Evolutionary conservation across 2,888 invertebrate genomes (phyloP), one percentile per base, ranked within the genome.

Genomic region (Xanthia togata): DNA sequence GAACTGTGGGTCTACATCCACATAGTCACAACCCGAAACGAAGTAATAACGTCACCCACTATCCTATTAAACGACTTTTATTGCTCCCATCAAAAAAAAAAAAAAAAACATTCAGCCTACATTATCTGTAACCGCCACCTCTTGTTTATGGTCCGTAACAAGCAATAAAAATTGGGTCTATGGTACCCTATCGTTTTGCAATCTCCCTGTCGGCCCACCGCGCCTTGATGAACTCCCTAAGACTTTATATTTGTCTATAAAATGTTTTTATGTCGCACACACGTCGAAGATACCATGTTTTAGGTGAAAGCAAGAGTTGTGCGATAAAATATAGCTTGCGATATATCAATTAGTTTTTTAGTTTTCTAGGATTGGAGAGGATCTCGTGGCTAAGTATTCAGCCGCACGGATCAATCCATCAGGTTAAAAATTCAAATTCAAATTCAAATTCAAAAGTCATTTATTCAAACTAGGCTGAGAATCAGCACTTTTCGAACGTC

Each of bases 81-180:
- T 87, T 84, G 90, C 92, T 91, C 91, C 90, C 73, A 78, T 78
- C 79, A 77, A 77, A 78, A 92, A 44, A 91, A 92, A 92, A 44
- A 91, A 91, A 92, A 92, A 91, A 92, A 92, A 92, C 69, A 93
- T 93, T 93, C 91, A 86, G 87, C 91, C 89, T 89, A 88, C 92
- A 94, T 94, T 95, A 95, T 96, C 94, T 91, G 90, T 89, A 89
- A 91, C 93, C 93, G 90, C 93, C 90, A 90, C 90, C 88, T 88
- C 91, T 93, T 93, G 94, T 96, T 96, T 96, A 96, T 96, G 95
- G 90, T 88, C 93, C 96, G 96, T 95, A 94, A 96, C 96, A 95
- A 92, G 96, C 93, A 95, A 95, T 96, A 96, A 96, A 96, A 84
- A 95, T 91, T 92, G 92, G 93, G 94, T 92, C 88, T 91, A 90